Evolutionary conservation across 2,113 vertebrate genomes (phyloP), one percentile per base, ranked within the genome.

Genomic region (Jacana jacana): DNA sequence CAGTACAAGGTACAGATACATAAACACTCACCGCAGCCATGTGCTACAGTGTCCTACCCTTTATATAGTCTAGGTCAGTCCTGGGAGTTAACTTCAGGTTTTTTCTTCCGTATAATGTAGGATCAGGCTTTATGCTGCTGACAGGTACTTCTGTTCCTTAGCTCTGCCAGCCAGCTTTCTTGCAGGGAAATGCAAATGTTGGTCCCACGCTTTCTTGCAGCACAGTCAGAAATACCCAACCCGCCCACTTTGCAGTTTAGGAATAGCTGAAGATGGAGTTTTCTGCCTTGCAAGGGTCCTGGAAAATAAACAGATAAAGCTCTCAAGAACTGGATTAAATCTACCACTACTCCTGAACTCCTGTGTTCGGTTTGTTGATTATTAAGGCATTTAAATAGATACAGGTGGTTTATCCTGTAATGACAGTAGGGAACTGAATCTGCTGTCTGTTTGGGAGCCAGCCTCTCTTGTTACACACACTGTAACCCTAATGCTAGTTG

Each of bases 271-370:
- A 96, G 71, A 70, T 58, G 39, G 69, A 64, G 86, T 64, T 95
- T 87, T 87, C 70, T 86, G 84, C 93, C 85, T 88, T 79, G 48
- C 72, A 87, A 71, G 23, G 73, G 48, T 80, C 88, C 70, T 91
- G 54, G 33, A 88, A 86, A 94, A 89, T 44, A 96, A 96, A 85
- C 27, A 96, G 89, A 92, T 42, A 75, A 83, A 86, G 65, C 83
- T 93, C 91, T 82, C 52, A 44, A 79, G 79, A 95, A 73, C 60
- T 86, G 86, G 64, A 68, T 94, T 87, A 93, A 90, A 77, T 92
- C 84, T 85, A 46, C 82, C 55, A 39, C 69, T 92, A 49, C 70
- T 88, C 55, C 85, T 7, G 51, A 86, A 71, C 61, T 78, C 44
- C 83, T 54, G 72, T 11, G 0, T 69, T 46, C 2, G 15, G 54